Evolutionary conservation across 1,140 invertebrate species (phyloP), one percentile per base, ranked within the genome.

Genomic region (Zaprionus taronus): DNA sequence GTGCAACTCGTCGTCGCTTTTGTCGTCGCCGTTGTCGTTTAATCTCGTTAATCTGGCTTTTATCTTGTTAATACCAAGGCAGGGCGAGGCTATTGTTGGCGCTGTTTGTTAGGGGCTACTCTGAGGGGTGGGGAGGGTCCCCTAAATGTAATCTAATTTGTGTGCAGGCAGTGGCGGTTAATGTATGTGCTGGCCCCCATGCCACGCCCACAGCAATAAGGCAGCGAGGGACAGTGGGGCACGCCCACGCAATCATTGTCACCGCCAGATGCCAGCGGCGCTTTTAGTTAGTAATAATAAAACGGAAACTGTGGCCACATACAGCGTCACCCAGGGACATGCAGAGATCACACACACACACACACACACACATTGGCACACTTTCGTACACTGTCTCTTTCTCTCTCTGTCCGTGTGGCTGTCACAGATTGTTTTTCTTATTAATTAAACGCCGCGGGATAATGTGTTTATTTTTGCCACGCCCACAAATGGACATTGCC

Each of bases 41-140:
- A 90, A 90, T 90, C 85, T 85, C 76, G 82, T 90, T 90, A 90
- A 90, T 90, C 72, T 79, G 65, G 67, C 71, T 79, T 90, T 90
- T 90, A 90, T 90, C 79, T 71, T 73, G 73, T 90, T 90, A 82
- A 85, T 84, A 72, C 55, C 57, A 62, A 70, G 70, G 53, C 65
- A 57, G 31, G 53, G 20, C 53, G 72, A 62, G 51, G 64, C 67
- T 38, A 72, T 84, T 83, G 81, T 84, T 58, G 15, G 41, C 17
- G 17, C 41, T 47, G 41, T 47, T 47, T 47, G 41, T 47, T 11
- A 56, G 20, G 28, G 26, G 17, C 7, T 11, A 34, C 3, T 34
- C 14, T 7, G 22, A 1, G 17, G 24, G 61, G 28, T 61, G 49
- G 36, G 62, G 60, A 14, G 24, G 20, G 12, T n/a, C 55, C 56